Evolutionary conservation across 2,113 vertebrate species (phyloP), one percentile per base, ranked within the genome.

Genomic region (Felis catus): DNA sequence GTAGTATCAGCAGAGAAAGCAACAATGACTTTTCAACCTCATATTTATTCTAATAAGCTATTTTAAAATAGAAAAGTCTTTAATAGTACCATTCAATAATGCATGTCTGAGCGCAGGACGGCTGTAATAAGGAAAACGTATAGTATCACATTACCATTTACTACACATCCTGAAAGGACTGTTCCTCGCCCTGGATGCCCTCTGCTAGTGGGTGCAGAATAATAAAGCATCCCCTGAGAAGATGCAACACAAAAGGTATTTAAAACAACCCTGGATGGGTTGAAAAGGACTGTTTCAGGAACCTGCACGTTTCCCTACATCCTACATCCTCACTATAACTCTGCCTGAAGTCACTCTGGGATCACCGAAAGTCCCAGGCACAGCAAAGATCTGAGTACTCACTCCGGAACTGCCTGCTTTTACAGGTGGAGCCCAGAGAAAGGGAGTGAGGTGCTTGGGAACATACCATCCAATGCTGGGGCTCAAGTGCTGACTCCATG

Each of bases 41-140:
- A 10, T 53, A 51, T 36, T 58, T 94, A 87, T 96, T 94, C 87
- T 83, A 84, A 89, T 74, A 79, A 96, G 84, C 53, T 70, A 86
- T 68, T 95, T 97, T 71, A 78, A 31, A 66, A 58, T 15, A 92
- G 87, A 89, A 94, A 96, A 80, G 73, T 25, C 71, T 97, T 94
- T 68, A 92, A 86, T 11, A 25, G 87, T 12, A 68, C 58, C 90
- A 89, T 80, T 91, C 68, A 53, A 19, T 33, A 53, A 19, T 33
- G n/a, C 25, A 8, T 65, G 95, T 48, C 55, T 63, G 53, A 93
- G 61, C 51, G 11, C 55, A 66, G 79, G 73, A 66, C 36, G 39
- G 14, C 53, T 89, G n/a, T 65, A 78, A 96, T 74, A 71, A 97
- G 86, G 92, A 91, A 96, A 91, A 73, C 36, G 13, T 12, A 86